A percentile compares a stretch with the other conserved stretches of the same genome.
Conservation (phyloP, 2,797 vertebrate genomes). For the Perdix hodgsoniae region DNA sequence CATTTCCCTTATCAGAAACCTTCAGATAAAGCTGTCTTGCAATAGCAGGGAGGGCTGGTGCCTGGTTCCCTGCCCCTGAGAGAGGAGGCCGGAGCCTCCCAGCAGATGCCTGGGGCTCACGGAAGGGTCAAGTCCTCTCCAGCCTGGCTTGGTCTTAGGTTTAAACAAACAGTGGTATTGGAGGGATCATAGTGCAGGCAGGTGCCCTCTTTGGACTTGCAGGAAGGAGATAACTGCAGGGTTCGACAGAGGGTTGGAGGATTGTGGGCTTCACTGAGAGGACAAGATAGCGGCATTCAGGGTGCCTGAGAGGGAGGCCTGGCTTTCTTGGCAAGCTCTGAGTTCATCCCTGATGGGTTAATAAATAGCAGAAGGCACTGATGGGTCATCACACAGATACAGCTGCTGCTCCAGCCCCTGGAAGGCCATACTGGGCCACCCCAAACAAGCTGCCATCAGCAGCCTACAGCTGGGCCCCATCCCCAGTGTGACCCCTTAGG, state of each 20-base stretch:
- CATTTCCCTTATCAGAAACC: slow-evolving; percentile 41
- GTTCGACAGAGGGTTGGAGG: background rate
- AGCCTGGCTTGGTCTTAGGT: background rate
- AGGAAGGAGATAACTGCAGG: background rate
- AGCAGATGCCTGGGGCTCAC: background rate
- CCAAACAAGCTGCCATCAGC: background rate
- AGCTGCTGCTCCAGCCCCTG: background rate
- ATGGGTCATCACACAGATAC: background rate
- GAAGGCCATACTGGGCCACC: background rate
- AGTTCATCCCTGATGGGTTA: background rate
- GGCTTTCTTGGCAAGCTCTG: background rate
- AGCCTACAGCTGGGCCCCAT: background rate
- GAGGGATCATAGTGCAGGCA: background rate
- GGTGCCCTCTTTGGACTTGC: background rate
- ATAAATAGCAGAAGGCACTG: background rate
- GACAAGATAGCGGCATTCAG: too few relatives aligned
- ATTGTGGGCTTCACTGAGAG: background rate
- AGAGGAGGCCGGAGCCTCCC: background rate
- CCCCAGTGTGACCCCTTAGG: background rate
- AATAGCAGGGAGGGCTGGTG: background rate
- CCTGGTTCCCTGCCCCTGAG: background rate
- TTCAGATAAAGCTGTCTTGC: slow-evolving; percentile 42
- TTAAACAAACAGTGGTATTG: background rate
- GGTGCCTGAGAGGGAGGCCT: background rate
- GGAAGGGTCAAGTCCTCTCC: background rate